Evolutionary conservation across 2,113 vertebrate genomes (phyloP).

Genomic region (Acrocephalus kingi): DNA sequence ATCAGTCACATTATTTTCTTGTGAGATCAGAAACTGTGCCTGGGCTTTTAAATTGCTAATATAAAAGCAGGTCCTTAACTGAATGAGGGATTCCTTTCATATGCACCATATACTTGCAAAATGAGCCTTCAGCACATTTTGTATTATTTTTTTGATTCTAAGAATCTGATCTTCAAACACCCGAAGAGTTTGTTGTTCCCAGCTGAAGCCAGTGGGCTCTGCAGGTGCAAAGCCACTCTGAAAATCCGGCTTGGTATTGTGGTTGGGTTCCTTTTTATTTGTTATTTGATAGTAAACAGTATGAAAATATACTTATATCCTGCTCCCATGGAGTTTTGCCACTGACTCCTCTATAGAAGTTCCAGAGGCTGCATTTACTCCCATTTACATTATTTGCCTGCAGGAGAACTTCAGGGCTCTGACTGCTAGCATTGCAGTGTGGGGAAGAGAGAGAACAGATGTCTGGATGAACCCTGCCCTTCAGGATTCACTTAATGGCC

Average conservation of each 20-base stretch:
- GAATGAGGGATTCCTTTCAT: neutral
- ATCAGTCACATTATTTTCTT: neutral
- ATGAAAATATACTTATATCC: neutral
- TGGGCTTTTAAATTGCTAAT: neutral
- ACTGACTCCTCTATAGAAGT: neutral
- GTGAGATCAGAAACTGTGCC: neutral
- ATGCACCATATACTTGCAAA: neutral
- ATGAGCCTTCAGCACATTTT: neutral
- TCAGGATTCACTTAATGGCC: neutral
- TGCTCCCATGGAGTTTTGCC: neutral
- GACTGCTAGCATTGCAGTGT: neutral
- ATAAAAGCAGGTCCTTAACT: neutral
- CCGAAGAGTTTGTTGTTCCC: neutral
- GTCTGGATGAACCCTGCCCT: neutral
- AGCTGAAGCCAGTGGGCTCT: constrained; percentile 11
- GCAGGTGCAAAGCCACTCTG: constrained; percentile 44
- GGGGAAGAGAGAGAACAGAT: neutral
- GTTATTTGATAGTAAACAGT: constrained; percentile 4
- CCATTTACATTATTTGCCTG: neutral
- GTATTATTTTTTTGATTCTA: neutral
- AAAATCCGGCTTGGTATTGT: constrained; percentile 13
- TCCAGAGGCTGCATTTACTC: neutral
- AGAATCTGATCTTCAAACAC: neutral
- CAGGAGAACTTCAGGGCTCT: neutral
- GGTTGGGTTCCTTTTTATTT: neutral